Percentiles rank a stretch among this genome's conserved stretches.
Evolutionary conservation across 2,797 vertebrate genomes (phyloP).

Genomic region (Danio aesculapii): DNA sequence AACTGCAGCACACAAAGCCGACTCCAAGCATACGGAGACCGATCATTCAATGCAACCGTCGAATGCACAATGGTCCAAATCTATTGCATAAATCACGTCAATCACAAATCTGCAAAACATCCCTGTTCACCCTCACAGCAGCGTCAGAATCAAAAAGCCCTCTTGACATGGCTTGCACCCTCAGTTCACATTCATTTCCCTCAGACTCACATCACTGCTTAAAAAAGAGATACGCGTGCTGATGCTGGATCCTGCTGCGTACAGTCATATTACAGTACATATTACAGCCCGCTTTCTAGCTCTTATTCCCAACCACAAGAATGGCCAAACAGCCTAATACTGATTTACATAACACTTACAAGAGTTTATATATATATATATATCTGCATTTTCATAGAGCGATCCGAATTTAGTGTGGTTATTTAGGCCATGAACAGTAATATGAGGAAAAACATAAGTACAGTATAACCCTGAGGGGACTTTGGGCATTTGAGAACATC

Average conservation of each 20-base stretch:
- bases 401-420: slow-evolving; percentile 56
- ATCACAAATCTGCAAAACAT: slow-evolving; percentile 35
- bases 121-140: neutral
- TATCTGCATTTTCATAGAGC: slow-evolving; percentile 62
- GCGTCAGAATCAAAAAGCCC: neutral
- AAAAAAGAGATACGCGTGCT: neutral
- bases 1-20: slow-evolving; percentile 61
- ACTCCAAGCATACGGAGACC: slow-evolving; percentile 63
- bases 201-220: neutral
- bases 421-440: slow-evolving; percentile 24
- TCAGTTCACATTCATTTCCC: slow-evolving; percentile 28
- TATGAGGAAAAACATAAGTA: slow-evolving; percentile 24
- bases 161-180: slow-evolving; percentile 22
- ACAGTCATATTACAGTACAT: neutral
- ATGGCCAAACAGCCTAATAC: slow-evolving; percentile 82
- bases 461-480: slow-evolving; percentile 58
- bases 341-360: slow-evolving; percentile 85
- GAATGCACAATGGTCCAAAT: slow-evolving; percentile 46
- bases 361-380: slow-evolving; percentile 68
- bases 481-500: slow-evolving; percentile 42
- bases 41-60: slow-evolving; percentile 57
- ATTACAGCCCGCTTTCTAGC: neutral
- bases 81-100: slow-evolving; percentile 3
- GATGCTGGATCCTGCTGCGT: no score
- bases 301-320: slow-evolving; percentile 53